phyloP scores from a whole-genome alignment of 2,797 vertebrate genomes.

The Parambassis ranga region DNA sequence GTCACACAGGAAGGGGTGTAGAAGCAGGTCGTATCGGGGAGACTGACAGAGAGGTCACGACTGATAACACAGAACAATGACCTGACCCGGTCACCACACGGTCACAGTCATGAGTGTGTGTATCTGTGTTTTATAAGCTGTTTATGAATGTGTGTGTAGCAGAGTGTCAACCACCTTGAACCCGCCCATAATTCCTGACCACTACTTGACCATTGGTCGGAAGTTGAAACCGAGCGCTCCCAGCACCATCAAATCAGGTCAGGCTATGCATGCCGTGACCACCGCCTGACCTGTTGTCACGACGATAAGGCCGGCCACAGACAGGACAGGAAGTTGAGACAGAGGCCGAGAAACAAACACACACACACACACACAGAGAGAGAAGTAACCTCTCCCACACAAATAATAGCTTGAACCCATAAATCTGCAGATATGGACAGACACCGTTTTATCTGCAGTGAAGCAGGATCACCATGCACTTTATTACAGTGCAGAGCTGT shows the following conservation, averaged over 20 bases:
- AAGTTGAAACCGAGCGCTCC: slow-evolving; percentile 20
- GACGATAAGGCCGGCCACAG: slow-evolving; percentile 66
- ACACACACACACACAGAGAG: slow-evolving; percentile 18
- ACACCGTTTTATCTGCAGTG: slow-evolving; percentile 35
- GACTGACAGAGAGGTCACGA: slow-evolving; percentile 53
- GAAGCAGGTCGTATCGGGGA: slow-evolving; percentile 54
- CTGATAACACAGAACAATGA: slow-evolving; percentile 77
- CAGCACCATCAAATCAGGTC: slow-evolving; percentile 48
- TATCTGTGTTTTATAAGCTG: background rate
- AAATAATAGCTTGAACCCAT: slow-evolving; percentile 43
- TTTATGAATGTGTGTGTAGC: slow-evolving; percentile 7
- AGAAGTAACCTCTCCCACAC: slow-evolving; percentile 31
- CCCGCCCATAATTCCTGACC: slow-evolving; percentile 52
- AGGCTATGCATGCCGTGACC: slow-evolving; percentile 55
- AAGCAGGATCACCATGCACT: slow-evolving; percentile 25
- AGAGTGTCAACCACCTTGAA: slow-evolving; percentile 12
- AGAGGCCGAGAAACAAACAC: slow-evolving; percentile 45
- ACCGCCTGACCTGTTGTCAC: slow-evolving; percentile 63
- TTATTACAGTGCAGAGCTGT: slow-evolving; percentile 20
- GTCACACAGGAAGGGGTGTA: slow-evolving; percentile 68
- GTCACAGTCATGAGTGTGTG: slow-evolving; percentile 20
- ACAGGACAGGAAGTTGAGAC: slow-evolving; percentile 79
- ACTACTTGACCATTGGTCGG: slow-evolving; percentile 57
- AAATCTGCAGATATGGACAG: slow-evolving; percentile 49
- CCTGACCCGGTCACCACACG: slow-evolving; percentile 60